Conservation (phyloP, 2,113 vertebrate species). For the Cheilinus undulatus region DNA sequence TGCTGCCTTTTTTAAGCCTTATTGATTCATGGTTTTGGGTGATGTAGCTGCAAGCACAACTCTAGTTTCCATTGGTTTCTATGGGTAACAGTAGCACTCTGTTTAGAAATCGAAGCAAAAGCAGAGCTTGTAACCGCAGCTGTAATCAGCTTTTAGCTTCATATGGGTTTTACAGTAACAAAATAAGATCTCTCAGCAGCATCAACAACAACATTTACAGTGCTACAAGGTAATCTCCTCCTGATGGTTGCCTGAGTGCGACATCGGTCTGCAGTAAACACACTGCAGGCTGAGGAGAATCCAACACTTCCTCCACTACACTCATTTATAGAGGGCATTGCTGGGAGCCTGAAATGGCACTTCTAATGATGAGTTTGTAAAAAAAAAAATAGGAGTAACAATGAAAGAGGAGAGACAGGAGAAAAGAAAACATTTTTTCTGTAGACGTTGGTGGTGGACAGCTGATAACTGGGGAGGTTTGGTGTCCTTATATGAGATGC, state of each 20-base stretch:
- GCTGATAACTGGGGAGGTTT: constrained; percentile 42
- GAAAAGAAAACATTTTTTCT: neutral
- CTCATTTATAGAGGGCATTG: neutral
- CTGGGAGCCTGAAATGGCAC: constrained; percentile 3
- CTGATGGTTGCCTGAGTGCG: neutral
- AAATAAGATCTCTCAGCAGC: neutral
- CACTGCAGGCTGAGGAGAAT: neutral
- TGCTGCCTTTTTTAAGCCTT: neutral
- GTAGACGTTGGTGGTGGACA: constrained; percentile 12
- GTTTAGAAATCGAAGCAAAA: neutral
- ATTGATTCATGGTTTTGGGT: neutral
- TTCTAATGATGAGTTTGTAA: constrained; percentile 28
- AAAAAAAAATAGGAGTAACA: too few relatives aligned
- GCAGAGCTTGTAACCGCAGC: neutral
- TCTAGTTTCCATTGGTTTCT: neutral
- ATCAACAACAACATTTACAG: neutral
- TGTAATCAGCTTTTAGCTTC: neutral
- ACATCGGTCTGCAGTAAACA: constrained; percentile 2
- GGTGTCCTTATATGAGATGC: constrained; percentile 52
- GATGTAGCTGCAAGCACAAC: neutral
- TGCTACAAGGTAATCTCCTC: constrained; percentile 2
- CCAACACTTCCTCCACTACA: neutral
- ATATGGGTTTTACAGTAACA: neutral
- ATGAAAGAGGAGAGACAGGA: neutral
- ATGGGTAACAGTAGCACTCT: neutral